These are phyloP conservation scores for Folsomia manolachei DNA, from an alignment of 2,888 invertebrate genomes.

Conservation along the genomic window DNA sequence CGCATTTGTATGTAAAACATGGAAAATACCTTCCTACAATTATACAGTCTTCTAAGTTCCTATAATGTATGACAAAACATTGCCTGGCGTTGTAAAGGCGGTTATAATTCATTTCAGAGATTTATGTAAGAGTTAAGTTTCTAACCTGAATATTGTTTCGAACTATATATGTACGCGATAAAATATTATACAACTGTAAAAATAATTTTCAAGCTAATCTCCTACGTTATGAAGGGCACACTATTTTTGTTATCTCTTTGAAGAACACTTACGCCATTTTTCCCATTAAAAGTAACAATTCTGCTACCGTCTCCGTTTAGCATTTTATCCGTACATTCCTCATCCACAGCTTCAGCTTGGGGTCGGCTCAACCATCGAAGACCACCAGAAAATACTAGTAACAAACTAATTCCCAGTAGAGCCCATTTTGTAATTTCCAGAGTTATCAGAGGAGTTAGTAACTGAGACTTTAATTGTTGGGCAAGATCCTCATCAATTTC, in stretches of 20 bases:
- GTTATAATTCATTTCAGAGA: no score
- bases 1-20: no score
- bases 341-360: background rate
- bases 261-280: background rate
- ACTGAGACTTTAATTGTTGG: conserved; percentile 27
- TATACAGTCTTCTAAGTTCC: no score
- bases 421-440: conserved; percentile 32
- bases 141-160: no score
- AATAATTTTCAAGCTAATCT: no score
- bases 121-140: no score
- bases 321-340: background rate
- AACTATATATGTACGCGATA: no score
- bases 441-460: conserved; percentile 30
- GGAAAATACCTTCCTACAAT: no score
- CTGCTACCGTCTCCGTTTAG: background rate
- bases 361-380: background rate
- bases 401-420: conserved; percentile 24
- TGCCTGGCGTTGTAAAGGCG: no score
- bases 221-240: no score
- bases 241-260: background rate
- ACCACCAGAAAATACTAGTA: background rate
- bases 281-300: background rate
- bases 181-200: no score
- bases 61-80: no score
- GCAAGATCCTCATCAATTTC: conserved; percentile 22